Evolutionary conservation across 1,140 invertebrate species (phyloP).

Genomic region (Cherax destructor): DNA sequence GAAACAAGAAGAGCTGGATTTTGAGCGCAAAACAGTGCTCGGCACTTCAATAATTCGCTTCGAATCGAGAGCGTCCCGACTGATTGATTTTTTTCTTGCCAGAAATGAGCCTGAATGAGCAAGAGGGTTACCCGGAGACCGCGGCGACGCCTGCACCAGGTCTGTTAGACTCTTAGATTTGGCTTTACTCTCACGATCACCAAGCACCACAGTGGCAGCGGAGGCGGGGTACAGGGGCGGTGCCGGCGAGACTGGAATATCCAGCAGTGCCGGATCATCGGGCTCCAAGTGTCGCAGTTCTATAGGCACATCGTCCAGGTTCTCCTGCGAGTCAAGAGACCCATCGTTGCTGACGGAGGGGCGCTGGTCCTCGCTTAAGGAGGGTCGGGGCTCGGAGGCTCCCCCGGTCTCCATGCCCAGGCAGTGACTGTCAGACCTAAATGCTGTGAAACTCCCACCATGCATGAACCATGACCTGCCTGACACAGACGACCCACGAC

Average conservation of each 20-base stretch:
- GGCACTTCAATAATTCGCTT: constrained; percentile 48
- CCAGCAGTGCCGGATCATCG: constrained; percentile 74
- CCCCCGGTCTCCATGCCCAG: constrained; percentile 49
- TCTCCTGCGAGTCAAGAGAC: constrained; percentile 76
- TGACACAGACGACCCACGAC: constrained; percentile 64
- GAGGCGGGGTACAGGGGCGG: constrained; percentile 12
- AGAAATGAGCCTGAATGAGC: constrained; percentile 40
- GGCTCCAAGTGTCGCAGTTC: constrained; percentile 91
- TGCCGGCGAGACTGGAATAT: constrained; percentile 60
- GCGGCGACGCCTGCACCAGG: constrained; percentile 45
- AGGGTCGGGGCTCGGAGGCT: constrained; percentile 45
- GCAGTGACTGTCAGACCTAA: constrained; percentile 44
- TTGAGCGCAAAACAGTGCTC: constrained; percentile 72
- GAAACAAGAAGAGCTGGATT: constrained; percentile 72
- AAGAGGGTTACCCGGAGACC: constrained; percentile 31
- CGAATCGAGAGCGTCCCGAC: constrained; percentile 34
- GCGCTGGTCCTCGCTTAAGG: constrained; percentile 75
- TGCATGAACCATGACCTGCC: constrained; percentile 64
- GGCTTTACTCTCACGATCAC: constrained; percentile 46
- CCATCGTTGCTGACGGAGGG: constrained; percentile 58
- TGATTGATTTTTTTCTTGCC: constrained; percentile 49
- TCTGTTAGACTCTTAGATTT: constrained; percentile 59
- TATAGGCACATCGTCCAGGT: constrained; percentile 88
- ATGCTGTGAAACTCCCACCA: constrained; percentile 41
- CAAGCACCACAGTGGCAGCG: neutral